These are phyloP conservation scores for Tonatia bakeri DNA, from an alignment of 2,113 vertebrate species.

Conservation along the genomic window DNA sequence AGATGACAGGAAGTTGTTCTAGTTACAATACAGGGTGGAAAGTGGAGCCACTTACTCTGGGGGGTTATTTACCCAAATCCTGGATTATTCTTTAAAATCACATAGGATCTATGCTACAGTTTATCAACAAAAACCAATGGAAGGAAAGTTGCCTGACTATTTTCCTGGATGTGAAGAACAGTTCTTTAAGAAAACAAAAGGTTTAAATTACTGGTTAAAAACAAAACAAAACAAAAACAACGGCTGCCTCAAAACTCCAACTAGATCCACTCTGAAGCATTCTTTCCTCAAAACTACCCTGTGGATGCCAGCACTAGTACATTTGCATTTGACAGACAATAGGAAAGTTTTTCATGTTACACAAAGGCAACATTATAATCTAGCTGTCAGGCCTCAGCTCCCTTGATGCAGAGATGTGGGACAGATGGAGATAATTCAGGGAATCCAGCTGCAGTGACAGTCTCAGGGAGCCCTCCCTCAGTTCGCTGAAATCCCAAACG, in stretches of 20 bases:
- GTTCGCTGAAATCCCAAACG: constrained; percentile 56
- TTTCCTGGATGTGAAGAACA: not conserved
- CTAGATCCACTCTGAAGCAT: not conserved
- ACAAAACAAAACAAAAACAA: not conserved
- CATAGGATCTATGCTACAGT: not conserved
- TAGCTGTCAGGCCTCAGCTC: not conserved
- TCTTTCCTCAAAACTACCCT: constrained; percentile 29
- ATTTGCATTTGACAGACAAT: constrained; percentile 43
- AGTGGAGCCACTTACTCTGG: not conserved
- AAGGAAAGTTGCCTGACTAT: not conserved
- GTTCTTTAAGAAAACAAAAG: not conserved
- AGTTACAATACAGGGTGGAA: not conserved
- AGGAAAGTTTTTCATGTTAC: not conserved
- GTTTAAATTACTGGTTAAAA: not conserved
- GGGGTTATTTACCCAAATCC: not conserved
- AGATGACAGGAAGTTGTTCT: not conserved
- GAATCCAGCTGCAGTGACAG: constrained; percentile 50
- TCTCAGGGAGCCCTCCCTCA: constrained; percentile 51
- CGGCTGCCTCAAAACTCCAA: constrained; percentile 9
- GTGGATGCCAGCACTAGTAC: not conserved
- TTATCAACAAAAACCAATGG: not conserved
- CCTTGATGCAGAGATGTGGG: constrained; percentile 17
- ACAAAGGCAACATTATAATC: constrained; percentile 69
- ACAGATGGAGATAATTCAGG: constrained; percentile 60
- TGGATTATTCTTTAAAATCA: not conserved